phyloP scores from a whole-genome alignment of 2,113 vertebrate species.

The Tragelaphus scriptus region DNA sequence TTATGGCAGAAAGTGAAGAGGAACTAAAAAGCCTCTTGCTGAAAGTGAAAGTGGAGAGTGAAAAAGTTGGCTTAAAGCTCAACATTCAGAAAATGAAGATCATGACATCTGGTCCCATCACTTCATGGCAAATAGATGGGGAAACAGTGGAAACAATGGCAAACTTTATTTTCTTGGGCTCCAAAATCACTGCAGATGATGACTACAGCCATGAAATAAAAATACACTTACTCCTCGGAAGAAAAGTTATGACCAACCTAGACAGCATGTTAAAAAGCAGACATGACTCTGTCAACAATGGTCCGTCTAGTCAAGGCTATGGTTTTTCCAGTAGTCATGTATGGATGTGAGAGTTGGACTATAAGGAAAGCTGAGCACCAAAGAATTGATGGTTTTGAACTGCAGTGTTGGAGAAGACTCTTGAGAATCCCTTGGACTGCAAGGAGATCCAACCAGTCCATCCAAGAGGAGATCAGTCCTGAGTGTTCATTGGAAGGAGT shows the following conservation, averaged over 20 bases:
- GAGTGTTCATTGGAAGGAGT: neutral
- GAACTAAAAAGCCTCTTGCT: neutral
- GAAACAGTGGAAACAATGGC: neutral
- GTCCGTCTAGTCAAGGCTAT: accelerated
- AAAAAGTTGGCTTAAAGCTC: neutral
- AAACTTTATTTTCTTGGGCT: neutral
- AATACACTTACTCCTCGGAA: neutral
- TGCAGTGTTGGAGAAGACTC: neutral
- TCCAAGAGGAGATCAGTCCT: neutral
- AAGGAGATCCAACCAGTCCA: neutral
- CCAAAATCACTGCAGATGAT: neutral
- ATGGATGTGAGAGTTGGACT: neutral
- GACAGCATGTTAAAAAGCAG: neutral
- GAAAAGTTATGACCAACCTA: neutral
- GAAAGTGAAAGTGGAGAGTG: neutral
- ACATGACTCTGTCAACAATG: neutral
- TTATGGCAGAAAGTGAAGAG: neutral
- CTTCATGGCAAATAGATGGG: no score
- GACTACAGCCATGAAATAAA: neutral
- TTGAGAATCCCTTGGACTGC: neutral
- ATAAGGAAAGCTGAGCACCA: accelerated
- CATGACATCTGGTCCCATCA: neutral
- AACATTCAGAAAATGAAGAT: neutral
- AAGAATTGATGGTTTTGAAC: neutral
- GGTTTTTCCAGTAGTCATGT: neutral